These are phyloP conservation scores for Fistularia commersonii DNA, from an alignment of 2,797 vertebrate genomes.

Conservation along the genomic window DNA sequence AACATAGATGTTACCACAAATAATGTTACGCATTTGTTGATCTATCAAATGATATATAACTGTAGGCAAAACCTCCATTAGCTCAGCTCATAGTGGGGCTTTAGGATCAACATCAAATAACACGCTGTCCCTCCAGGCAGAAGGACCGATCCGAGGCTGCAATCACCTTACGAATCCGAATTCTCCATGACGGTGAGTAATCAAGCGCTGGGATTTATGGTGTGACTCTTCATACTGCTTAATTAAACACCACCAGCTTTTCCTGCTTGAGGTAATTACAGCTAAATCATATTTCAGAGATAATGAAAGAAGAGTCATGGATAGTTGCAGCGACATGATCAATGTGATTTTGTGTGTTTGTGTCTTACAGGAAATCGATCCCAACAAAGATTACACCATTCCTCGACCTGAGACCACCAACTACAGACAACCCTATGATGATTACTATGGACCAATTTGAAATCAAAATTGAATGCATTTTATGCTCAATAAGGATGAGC, in stretches of 20 bases:
- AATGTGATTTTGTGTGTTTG: slow-evolving; percentile 2
- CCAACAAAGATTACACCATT: slow-evolving; percentile 79
- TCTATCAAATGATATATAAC: too few species aligned
- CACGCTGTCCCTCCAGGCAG: slow-evolving; percentile 53
- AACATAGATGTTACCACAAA: too few species aligned
- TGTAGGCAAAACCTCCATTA: neutral
- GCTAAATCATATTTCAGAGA: slow-evolving; percentile 10
- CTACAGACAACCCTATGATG: slow-evolving; percentile 67
- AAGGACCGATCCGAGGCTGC: slow-evolving; percentile 36
- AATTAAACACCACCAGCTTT: slow-evolving; percentile 33
- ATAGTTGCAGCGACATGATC: slow-evolving; percentile 11
- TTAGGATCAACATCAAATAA: slow-evolving; percentile 21
- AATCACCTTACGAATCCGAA: slow-evolving; percentile 70
- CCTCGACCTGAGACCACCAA: slow-evolving; percentile 80
- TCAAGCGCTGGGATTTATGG: slow-evolving; percentile 24
- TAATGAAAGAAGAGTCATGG: slow-evolving; percentile 15
- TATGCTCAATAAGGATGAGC: too few species aligned
- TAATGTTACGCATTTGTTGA: too few species aligned
- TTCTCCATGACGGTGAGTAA: slow-evolving; percentile 74
- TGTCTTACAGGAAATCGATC: slow-evolving; percentile 74
- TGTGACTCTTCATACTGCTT: slow-evolving; percentile 8
- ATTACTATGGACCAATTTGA: slow-evolving; percentile 59
- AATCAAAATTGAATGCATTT: neutral
- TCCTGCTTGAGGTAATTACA: slow-evolving; percentile 4
- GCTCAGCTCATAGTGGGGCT: slow-evolving; percentile 6